Evolutionary conservation across 2,113 vertebrate genomes (phyloP).

Genomic region (Chauna torquata): DNA sequence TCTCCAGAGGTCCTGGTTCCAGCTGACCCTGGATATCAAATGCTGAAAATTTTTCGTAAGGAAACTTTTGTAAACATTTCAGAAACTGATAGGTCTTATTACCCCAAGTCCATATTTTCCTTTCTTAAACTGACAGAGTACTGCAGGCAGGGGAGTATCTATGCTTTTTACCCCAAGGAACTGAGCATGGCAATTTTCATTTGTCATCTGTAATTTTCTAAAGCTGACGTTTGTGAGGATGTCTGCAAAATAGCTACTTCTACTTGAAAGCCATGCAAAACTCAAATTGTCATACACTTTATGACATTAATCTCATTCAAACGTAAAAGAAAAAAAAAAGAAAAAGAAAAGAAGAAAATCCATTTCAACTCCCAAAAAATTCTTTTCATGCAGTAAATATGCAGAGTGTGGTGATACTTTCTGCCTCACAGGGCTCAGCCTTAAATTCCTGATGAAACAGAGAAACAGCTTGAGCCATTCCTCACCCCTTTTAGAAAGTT

Average conservation of each 20-base stretch:
- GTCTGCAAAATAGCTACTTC: not conserved
- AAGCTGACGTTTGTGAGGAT: not conserved
- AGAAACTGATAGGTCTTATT: not conserved
- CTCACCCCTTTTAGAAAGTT: not conserved
- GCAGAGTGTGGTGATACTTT: not conserved
- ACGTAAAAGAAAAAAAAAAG: not conserved
- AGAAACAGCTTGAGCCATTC: not conserved
- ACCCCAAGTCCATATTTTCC: not conserved
- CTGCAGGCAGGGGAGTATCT: not conserved
- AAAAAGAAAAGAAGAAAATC: not conserved
- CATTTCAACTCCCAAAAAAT: not conserved
- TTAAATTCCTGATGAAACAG: not conserved
- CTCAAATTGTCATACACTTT: not conserved
- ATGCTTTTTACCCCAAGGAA: not conserved
- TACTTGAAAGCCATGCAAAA: not conserved
- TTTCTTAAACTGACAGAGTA: not conserved
- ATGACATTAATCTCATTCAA: slow-evolving; percentile 13
- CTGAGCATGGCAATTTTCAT: not conserved
- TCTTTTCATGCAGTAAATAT: not conserved
- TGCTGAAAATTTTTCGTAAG: not conserved
- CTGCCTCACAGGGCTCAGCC: not conserved
- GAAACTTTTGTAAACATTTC: not conserved
- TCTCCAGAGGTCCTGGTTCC: not conserved
- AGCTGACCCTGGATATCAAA: not conserved
- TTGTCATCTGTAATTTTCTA: not conserved